A percentile compares a stretch with the other conserved stretches of the same genome.
These are phyloP conservation scores for Tholera decimalis DNA, from an alignment of 2,888 invertebrate genomes.

Conservation along the genomic window DNA sequence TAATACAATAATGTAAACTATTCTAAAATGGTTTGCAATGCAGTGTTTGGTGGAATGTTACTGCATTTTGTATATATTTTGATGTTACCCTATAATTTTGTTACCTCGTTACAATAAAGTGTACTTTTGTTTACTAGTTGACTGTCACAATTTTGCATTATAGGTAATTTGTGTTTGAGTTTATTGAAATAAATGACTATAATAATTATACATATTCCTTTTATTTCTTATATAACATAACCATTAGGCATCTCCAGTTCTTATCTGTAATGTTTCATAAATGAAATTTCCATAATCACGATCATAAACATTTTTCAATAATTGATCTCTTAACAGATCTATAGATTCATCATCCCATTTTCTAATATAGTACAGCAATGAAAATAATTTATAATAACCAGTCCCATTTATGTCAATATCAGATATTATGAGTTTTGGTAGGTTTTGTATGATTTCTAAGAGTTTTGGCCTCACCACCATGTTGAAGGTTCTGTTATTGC, in stretches of 20 bases:
- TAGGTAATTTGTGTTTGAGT: slow-evolving; percentile 74
- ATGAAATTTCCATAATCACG: slow-evolving; percentile 82
- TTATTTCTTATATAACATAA: slow-evolving; percentile 42
- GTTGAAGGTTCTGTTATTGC: slow-evolving; percentile 89
- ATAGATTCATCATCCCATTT: slow-evolving; percentile 84
- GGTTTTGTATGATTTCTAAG: slow-evolving; percentile 84
- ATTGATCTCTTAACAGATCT: slow-evolving; percentile 83
- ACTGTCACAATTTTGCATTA: slow-evolving; percentile 64
- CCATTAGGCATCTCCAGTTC: slow-evolving; percentile 69
- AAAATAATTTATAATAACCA: slow-evolving; percentile 89
- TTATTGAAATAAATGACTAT: slow-evolving; percentile 74
- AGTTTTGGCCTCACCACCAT: slow-evolving; percentile 84
- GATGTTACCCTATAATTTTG: slow-evolving; percentile 75
- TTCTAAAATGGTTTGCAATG: slow-evolving; percentile 19
- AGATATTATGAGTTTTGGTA: slow-evolving; percentile 80
- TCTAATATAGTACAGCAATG: slow-evolving; percentile 90
- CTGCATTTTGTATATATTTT: slow-evolving; percentile 66
- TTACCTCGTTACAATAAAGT: slow-evolving; percentile 67
- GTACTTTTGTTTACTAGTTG: slow-evolving; percentile 61
- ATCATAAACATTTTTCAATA: slow-evolving; percentile 78
- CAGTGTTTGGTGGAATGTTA: slow-evolving; percentile 54
- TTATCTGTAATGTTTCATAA: slow-evolving; percentile 82
- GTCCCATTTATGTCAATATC: slow-evolving; percentile 82
- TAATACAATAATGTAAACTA: slow-evolving; percentile 31
- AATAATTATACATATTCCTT: slow-evolving; percentile 54